Evolutionary conservation across 2,113 vertebrate genomes (phyloP), one percentile per base, ranked within the genome.

Genomic region (Strigops habroptila): DNA sequence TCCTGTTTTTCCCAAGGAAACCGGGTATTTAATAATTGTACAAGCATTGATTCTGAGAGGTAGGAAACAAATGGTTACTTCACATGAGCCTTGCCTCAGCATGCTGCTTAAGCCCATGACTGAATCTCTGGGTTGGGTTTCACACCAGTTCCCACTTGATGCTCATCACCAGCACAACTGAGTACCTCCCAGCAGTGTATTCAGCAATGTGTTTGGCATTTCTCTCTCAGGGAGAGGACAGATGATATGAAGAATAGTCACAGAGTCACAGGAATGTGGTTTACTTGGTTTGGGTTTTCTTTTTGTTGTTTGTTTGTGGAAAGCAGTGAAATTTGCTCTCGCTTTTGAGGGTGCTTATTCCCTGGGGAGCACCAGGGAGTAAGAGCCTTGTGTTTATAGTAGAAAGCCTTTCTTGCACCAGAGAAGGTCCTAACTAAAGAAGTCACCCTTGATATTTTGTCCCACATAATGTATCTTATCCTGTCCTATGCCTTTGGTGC

Each of bases 41-140:
- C 21, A 53, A 69, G 27, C 71, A 9, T 18, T 77, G 49, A 25
- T 31, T 55, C 10, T n/a, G 30, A 24, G 43, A 76, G 68, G 41
- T 57, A 57, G 52, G 44, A 89, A 79, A 51, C 16, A 87, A 78
- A 35, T 0, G 12, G 37, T 80, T 77, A 12, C 63, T 87, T 76
- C 9, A 17, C 8, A 2, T 4, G 5, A 79, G 33, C 43, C 30
- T 30, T 64, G 8, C 27, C 33, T 71, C 28, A 64, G 59, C 31
- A n/a, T 16, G 27, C 16, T 76, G 28, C 62, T 76, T 25, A 44
- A 91, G 30, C 49, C 25, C 27, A 15, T 18, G 33, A 11, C 43
- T 74, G 76, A 65, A 44, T 89, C 76, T 76, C 57, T 84, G 53
- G 12, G 12, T 41, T 90, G 49, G 24, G 18, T 80, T 92, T 92